Conservation (phyloP, 1,140 invertebrate species). For the Neodiprion pinetum region DNA sequence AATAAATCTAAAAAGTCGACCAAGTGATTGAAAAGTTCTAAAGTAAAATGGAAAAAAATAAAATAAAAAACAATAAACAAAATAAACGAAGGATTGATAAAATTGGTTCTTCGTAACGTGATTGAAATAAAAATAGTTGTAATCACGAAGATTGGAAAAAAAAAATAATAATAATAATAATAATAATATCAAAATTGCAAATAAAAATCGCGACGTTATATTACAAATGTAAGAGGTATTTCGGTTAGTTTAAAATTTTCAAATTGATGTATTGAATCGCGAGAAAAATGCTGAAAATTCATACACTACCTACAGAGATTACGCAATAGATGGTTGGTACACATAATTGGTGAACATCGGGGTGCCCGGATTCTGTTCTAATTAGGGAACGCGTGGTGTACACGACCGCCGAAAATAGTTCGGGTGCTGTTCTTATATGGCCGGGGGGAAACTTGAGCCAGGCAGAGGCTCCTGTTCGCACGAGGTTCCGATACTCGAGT, state of each 20-base stretch:
- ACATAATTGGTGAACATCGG: constrained; percentile 1
- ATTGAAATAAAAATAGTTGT: neutral
- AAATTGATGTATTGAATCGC: too few species aligned
- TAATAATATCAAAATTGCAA: neutral
- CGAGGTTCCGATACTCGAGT: constrained; percentile 4
- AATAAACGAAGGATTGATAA: too few species aligned
- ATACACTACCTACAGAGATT: constrained; percentile 11
- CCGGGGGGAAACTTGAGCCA: constrained; percentile 53
- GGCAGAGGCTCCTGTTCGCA: constrained; percentile 33
- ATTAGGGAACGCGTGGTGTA: constrained; percentile 38
- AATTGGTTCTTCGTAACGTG: too few species aligned
- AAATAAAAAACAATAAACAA: too few species aligned
- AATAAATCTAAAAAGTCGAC: neutral
- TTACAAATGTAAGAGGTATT: too few species aligned
- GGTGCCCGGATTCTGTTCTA: constrained; percentile 20
- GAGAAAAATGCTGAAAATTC: neutral
- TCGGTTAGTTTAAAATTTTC: too few species aligned
- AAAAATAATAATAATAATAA: neutral
- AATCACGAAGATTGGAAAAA: neutral
- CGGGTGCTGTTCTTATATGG: constrained; percentile 58
- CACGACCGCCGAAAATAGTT: constrained; percentile 56
- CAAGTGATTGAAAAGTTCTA: neutral
- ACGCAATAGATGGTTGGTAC: constrained; percentile 22
- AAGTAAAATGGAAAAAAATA: neutral
- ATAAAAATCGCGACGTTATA: neutral